Base-by-base conservation (phyloP, 2,888 invertebrate species). In the Nomada ferruginata region DNA sequence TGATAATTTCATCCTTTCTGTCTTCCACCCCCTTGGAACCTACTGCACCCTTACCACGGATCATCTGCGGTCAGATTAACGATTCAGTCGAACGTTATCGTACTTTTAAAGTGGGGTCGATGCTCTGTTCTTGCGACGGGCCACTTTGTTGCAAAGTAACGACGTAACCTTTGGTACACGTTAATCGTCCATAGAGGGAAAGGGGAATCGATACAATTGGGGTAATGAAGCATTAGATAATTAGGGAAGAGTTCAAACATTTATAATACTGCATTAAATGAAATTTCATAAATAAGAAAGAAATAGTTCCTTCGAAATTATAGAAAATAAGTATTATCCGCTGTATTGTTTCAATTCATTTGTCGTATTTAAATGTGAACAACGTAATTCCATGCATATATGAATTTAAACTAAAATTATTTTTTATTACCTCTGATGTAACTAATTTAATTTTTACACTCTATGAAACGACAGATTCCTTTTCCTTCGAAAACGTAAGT, bases 51-150 rank as follows among this genome's bases (percentile, higher is more conserved):
- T 13, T 36, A 59, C 44, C 15, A 2, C 50, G n/a, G 60, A 60
- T 76, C 65, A 57, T 63, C 52, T 26, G 64, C n/a, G 64, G 57
- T 9, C 20, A 52, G 64, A 70, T 81, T 81, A 79, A 79, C 74
- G 52, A 78, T 36, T 13, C 63, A 42, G n/a, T 9, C 10, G 50
- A 26, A 50, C 42, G n/a, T 7, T 60, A 29, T 61, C 59, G 64
- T 69, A 64, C 64, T 76, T 79, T 60, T 69, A 63, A 63, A 63
- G 36, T 10, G 50, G 53, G 53, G 23, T 63, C 66, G 52, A 68
- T 5, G 15, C 47, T 50, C 44, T 23, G 52, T 65, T 79, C 70
- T n/a, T 53, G 69, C 59, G 57, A 36, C 29, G 2, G 63, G 44
- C 23, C 42, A 59, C 65, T 76, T 59, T 53, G 59, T 55, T 29